Conservation (phyloP, 2,113 vertebrate species). For the Gymnorhina tibicen region DNA sequence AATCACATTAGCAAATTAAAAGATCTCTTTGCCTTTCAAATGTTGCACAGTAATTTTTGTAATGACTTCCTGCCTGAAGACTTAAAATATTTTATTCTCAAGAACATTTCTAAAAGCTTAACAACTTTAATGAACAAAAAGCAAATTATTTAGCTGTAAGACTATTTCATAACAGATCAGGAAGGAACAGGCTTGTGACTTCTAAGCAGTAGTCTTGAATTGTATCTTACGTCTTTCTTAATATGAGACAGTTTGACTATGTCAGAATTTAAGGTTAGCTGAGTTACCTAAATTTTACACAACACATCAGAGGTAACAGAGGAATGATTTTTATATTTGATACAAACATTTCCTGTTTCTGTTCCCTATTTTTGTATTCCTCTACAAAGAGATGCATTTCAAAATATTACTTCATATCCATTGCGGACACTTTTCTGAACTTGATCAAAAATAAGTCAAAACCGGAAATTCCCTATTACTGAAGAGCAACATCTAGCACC, state of each 20-base stretch:
- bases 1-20: neutral
- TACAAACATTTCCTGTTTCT: neutral
- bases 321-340: neutral
- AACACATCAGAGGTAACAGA: neutral
- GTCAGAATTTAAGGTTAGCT: neutral
- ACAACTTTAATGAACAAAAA: neutral
- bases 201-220: neutral
- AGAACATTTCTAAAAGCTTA: neutral
- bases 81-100: neutral
- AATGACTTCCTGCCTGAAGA: neutral
- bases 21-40: neutral
- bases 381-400: neutral
- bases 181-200: neutral
- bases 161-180: neutral
- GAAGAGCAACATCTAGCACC: neutral
- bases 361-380: neutral
- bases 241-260: neutral
- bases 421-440: neutral
- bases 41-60: neutral
- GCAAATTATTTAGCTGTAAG: neutral
- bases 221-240: neutral
- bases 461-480: neutral
- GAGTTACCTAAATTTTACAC: neutral
- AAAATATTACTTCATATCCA: neutral
- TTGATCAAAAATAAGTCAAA: neutral